Conservation (phyloP, 2,888 invertebrate genomes). For the Shargacucullia verbasci region DNA sequence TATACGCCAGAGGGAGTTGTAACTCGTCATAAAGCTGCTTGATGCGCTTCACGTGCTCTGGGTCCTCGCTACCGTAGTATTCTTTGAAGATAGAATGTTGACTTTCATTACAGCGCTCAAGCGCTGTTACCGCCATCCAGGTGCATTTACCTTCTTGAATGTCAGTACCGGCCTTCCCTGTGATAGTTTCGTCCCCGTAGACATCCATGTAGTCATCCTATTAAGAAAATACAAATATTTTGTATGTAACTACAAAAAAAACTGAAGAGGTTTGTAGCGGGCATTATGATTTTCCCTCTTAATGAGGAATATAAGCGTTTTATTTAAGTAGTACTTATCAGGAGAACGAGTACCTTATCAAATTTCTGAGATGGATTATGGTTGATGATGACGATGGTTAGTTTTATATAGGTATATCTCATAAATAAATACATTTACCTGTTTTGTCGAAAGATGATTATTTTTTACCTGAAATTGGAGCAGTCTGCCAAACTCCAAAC, state of each 20-base stretch:
- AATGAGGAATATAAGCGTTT: too few species aligned
- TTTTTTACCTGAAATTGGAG: conserved; percentile 23
- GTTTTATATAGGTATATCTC: too few species aligned
- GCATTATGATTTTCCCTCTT: too few species aligned
- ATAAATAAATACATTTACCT: too few species aligned
- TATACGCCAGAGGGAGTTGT: conserved; percentile 75
- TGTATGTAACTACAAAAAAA: too few species aligned
- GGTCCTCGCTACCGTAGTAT: conserved; percentile 91
- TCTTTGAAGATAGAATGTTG: conserved; percentile 88
- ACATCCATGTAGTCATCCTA: conserved; percentile 39
- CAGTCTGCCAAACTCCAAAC: conserved; percentile 17
- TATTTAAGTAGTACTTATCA: too few species aligned
- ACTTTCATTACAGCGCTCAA: conserved; percentile 91
- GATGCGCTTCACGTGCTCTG: conserved; percentile 86
- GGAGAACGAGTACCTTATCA: too few species aligned
- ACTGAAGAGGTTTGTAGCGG: too few species aligned
- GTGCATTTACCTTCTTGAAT: conserved; percentile 97
- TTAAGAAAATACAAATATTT: conserved; percentile 6
- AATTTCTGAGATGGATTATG: too few species aligned
- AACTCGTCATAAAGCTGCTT: conserved; percentile 87
- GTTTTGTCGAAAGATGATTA: too few species aligned
- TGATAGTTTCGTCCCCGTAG: conserved; percentile 13
- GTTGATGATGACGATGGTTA: too few species aligned
- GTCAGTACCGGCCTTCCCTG: conserved; percentile 90
- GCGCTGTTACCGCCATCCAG: conserved; percentile 95